Conservation (phyloP, 2,888 invertebrate genomes). For the Baccha elongata region DNA sequence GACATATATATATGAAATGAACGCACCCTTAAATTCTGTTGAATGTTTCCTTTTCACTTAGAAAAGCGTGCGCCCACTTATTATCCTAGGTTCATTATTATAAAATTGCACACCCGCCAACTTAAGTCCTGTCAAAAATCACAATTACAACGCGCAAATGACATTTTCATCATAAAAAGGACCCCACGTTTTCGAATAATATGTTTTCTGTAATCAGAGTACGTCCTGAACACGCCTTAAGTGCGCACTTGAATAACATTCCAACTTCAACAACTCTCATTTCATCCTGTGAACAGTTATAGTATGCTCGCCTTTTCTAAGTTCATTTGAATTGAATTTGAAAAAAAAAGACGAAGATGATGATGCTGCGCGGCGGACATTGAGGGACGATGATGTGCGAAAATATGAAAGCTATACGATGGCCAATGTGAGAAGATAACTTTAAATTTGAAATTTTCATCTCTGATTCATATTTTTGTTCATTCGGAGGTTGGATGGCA, state of each 20-base stretch:
- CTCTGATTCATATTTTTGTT: conserved; percentile 56
- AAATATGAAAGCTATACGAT: conserved; percentile 17
- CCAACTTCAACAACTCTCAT: conserved; percentile 1
- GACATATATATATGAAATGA: too few species aligned
- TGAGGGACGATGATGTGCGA: neutral
- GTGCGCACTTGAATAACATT: conserved; percentile 47
- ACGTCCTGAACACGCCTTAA: conserved; percentile 24
- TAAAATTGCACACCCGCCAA: conserved; percentile 30
- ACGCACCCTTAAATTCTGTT: neutral
- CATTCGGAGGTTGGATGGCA: conserved; percentile 41
- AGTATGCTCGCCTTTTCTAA: conserved; percentile 13
- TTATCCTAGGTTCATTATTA: conserved; percentile 10
- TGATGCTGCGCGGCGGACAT: too few species aligned
- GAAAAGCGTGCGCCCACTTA: conserved; percentile 48
- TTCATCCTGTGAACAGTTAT: conserved; percentile 30
- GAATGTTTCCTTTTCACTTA: conserved; percentile 33
- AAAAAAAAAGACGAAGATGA: too few species aligned
- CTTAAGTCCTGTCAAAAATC: conserved; percentile 37
- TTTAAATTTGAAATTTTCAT: conserved; percentile 58
- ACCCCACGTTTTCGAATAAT: conserved; percentile 31
- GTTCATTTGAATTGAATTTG: conserved; percentile 20
- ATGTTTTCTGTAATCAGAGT: conserved; percentile 55
- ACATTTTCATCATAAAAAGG: conserved; percentile 23
- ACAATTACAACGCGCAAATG: conserved; percentile 48
- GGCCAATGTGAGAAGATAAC: conserved; percentile 56